A percentile compares a stretch with the other conserved stretches of the same genome.
These are phyloP conservation scores for Verasper variegatus DNA, from an alignment of 2,113 vertebrate species.

Conservation along the genomic window DNA sequence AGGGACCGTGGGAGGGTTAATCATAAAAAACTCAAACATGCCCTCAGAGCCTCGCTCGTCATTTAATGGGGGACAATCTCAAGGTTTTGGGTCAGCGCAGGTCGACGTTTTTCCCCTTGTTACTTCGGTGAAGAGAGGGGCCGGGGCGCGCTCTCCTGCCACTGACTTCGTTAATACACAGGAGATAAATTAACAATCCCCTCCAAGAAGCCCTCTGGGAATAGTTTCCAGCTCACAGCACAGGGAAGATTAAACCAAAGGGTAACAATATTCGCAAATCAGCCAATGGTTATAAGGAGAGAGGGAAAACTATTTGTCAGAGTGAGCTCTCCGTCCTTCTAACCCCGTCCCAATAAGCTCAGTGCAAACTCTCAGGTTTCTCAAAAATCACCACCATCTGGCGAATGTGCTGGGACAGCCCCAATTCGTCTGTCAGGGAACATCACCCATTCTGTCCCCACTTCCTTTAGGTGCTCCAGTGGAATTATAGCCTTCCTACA, in stretches of 20 bases:
- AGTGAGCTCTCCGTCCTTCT: conserved; percentile 13
- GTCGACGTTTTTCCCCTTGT: conserved; percentile 24
- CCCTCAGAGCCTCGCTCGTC: conserved; percentile 13
- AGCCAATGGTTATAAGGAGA: conserved; percentile 62
- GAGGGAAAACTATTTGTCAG: conserved; percentile 68
- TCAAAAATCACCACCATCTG: not conserved
- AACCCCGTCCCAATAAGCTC: not conserved
- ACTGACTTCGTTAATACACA: conserved; percentile 73
- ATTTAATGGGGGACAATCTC: conserved; percentile 46
- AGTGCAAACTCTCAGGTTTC: conserved; percentile 2
- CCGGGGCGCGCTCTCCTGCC: conserved; percentile 43
- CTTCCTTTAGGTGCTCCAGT: too few relatives aligned
- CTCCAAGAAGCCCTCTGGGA: conserved; percentile 68
- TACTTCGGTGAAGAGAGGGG: conserved; percentile 33
- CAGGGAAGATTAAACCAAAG: conserved; percentile 79
- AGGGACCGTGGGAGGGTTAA: conserved; percentile 9
- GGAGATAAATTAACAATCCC: conserved; percentile 80
- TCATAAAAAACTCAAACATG: conserved; percentile 46
- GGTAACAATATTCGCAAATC: conserved; percentile 77
- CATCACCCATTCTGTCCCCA: too few relatives aligned
- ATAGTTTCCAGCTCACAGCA: conserved; percentile 81
- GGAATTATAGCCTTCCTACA: too few relatives aligned
- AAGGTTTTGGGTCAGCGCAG: conserved; percentile 49
- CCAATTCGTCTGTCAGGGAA: not conserved
- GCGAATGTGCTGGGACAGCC: not conserved